Conservation (phyloP, 2,888 invertebrate genomes). For the Harpagoxenus sublaevis region DNA sequence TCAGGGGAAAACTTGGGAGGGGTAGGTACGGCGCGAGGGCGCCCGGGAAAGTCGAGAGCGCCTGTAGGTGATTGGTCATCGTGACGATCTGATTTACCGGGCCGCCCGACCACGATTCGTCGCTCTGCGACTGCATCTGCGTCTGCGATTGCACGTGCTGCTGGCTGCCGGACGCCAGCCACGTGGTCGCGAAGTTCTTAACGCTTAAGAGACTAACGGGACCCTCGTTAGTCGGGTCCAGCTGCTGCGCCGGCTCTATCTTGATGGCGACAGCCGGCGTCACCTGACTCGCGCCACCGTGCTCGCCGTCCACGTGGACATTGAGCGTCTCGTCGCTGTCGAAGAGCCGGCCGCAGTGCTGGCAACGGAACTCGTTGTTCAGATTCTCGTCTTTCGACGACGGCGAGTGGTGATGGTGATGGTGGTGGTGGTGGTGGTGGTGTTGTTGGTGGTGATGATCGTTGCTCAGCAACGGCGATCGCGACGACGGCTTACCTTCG, state of each 20-base stretch:
- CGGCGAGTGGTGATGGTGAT: conserved; percentile 59
- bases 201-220: conserved; percentile 83
- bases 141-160: conserved; percentile 75
- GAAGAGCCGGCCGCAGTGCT: conserved; percentile 82
- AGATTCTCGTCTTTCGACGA: conserved; percentile 82
- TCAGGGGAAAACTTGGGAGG: conserved; percentile 87
- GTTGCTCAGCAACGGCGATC: conserved; percentile 60
- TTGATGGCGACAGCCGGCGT: conserved; percentile 67
- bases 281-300: conserved; percentile 70
- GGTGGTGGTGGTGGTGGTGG: conserved; percentile 31
- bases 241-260: conserved; percentile 76
- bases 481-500: conserved; percentile 76
- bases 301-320: conserved; percentile 82
- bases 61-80: conserved; percentile 79
- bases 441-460: conserved; percentile 33
- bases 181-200: conserved; percentile 81
- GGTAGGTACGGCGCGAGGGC: conserved; percentile 86
- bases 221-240: conserved; percentile 79
- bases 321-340: conserved; percentile 79
- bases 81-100: conserved; percentile 64
- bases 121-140: conserved; percentile 74
- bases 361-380: conserved; percentile 82
- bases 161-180: conserved; percentile 77
- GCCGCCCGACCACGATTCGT: conserved; percentile 72
- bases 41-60: conserved; percentile 79